A percentile compares a stretch with the other conserved stretches of the same genome.
phyloP scores from a whole-genome alignment of 2,797 vertebrate genomes.

The Amblyraja radiata region DNA sequence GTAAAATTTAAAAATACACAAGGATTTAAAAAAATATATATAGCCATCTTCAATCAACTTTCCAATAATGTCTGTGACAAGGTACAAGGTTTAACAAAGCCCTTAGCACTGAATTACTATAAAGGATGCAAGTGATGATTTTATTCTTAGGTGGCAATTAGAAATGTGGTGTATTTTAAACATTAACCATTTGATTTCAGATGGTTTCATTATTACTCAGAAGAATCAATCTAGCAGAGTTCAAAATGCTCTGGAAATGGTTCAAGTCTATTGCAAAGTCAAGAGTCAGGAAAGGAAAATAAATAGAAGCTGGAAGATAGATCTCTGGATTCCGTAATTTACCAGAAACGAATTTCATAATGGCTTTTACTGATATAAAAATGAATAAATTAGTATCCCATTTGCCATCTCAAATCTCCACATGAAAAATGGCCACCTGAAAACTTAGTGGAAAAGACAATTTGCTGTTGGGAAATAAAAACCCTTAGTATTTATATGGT shows the following conservation, averaged over 20 bases:
- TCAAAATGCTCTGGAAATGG: neutral
- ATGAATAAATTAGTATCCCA: neutral
- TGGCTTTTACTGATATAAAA: neutral
- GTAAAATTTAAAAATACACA: conserved; percentile 27
- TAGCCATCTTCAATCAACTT: conserved; percentile 5
- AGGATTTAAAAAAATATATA: neutral
- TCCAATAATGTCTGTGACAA: conserved; percentile 13
- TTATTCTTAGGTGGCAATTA: neutral
- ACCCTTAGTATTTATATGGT: neutral
- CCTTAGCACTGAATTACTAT: neutral
- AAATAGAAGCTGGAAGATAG: neutral
- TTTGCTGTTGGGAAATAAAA: neutral
- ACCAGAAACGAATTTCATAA: neutral
- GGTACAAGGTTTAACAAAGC: neutral
- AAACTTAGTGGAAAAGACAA: neutral
- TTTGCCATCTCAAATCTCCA: neutral
- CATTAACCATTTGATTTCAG: conserved; percentile 5
- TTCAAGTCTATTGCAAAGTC: neutral
- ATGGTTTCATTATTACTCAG: neutral
- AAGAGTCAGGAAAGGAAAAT: neutral
- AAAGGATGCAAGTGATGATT: neutral
- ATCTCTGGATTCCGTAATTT: neutral
- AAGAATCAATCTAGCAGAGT: neutral
- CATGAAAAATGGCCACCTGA: neutral
- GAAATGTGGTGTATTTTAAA: neutral